Evolutionary conservation across 2,888 invertebrate genomes (phyloP).

Genomic region (Synergus japonicus): DNA sequence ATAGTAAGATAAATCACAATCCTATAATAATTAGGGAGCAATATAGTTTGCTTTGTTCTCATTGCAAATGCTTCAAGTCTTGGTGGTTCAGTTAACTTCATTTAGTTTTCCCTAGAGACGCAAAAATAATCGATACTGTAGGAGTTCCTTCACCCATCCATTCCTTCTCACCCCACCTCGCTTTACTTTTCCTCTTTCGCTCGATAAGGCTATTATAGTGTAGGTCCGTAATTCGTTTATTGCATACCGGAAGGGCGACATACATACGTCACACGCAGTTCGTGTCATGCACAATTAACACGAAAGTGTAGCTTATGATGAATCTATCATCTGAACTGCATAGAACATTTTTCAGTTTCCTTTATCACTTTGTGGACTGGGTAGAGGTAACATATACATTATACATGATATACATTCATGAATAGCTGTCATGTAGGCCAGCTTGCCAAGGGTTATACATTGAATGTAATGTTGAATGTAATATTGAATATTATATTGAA

Average conservation of each 20-base stretch:
- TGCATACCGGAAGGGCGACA: slow-evolving; percentile 26
- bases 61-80: slow-evolving; percentile 2
- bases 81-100: slow-evolving; percentile 27
- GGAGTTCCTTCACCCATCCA: slow-evolving; percentile 48
- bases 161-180: slow-evolving; percentile 25
- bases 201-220: slow-evolving; percentile 44
- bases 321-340: slow-evolving; percentile 15
- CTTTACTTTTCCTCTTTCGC: slow-evolving; percentile 49
- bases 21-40: neutral
- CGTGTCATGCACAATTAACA: slow-evolving; percentile 17
- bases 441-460: neutral
- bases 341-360: slow-evolving; percentile 20
- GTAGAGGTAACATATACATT: neutral
- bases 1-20: neutral
- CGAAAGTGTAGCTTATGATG: neutral
- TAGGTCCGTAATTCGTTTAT: slow-evolving; percentile 49
- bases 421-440: slow-evolving; percentile 25
- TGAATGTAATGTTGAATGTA: slow-evolving; percentile 9
- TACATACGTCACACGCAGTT: slow-evolving; percentile 8
- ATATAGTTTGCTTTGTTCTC: neutral
- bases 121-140: slow-evolving; percentile 40
- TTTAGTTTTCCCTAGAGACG: slow-evolving; percentile 40
- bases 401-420: neutral
- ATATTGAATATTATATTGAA: neutral
- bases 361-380: slow-evolving; percentile 16